Base-by-base conservation (phyloP, 2,888 invertebrate species). In the Tenthredo notha region DNA sequence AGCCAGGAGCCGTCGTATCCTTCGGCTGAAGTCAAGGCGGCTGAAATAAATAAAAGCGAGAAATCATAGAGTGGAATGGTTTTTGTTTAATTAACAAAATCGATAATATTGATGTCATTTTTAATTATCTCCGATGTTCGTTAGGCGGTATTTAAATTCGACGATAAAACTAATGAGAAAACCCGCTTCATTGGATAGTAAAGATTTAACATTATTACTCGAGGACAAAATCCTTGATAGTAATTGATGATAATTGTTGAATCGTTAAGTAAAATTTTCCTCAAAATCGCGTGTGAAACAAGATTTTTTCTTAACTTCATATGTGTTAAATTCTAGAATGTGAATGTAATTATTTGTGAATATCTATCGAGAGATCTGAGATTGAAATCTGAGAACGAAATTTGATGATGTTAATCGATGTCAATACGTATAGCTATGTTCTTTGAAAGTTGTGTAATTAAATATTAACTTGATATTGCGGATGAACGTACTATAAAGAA, bases 401-500 rank as follows among this genome's bases (percentile, higher is more conserved):
- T 9, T 15, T 25, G 75, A 6, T 21, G 78, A 58, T 54, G n/a
- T 3, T 25, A 25, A 40, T 40, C 40, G 72, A 40, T 40, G 72
- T n/a, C 40, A 43, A 72, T 40, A n/a, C 18, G 18, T 50, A 33
- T 33, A 18, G 50, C 50, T 9, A 40, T 7, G 18, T 72, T 72
- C 21, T 12, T 33, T 75, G 25, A 37, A 58, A 61, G 1, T 58
- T 21, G 18, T 40, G 40, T 58, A 61, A 80, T 80, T 80, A 50
- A 58, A 80, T 33, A 67, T 33, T 50, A 61, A 80, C 80, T 80
- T 80, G 80, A 61, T 77, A 54, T 54, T 74, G 29, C 37, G 33
- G 12, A 80, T 40, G 80, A 40, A 80, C 80, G 80, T 80, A 80
- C 80, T 80, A 21, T 80, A 40, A 80, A 80, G 58, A 40, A 80